Evolutionary conservation across 2,797 vertebrate genomes (phyloP), one percentile per base, ranked within the genome.

Genomic region (Typhlichthys eigenmanni): DNA sequence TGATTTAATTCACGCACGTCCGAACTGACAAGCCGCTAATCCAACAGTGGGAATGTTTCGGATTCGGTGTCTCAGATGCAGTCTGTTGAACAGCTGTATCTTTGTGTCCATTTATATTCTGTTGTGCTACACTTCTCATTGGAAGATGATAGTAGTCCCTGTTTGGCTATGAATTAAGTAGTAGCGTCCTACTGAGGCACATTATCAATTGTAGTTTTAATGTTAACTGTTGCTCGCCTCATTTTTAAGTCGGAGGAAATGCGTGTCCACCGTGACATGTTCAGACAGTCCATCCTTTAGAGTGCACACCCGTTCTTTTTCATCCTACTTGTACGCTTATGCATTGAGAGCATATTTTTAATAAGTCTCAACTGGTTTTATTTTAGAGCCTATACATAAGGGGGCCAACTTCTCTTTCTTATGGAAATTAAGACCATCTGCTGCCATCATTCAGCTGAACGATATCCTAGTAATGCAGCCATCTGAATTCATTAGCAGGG

Each of bases 351-450:
- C 76, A 81, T 73, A 6, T 87, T 86, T 83, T 87, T 87, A 82
- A 89, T 87, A 86, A 88, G 79, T 76, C 85, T 89, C 83, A 80
- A 84, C 87, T 87, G 86, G 85, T 90, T 89, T 86, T 86, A 85
- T 88, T 89, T 88, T 84, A 81, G 80, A 78, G 83, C 67, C 80
- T 77, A 79, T 89, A 85, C 80, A 83, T 88, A 89, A 89, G 86
- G 87, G 85, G 85, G 80, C 85, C 85, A 85, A 86, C 85, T 87
- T 82, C 87, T 89, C 87, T 89, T 90, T 90, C 88, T 89, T 89
- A 91, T 88, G 90, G 87, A 91, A 89, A 90, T 89, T 86, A 90
- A 90, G 87, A 82, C 86, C 87, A 88, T 88, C 89, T 91, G 89
- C 89, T 71, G 79, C 86, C 84, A 89, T 87, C 87, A 79, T 87